Base-by-base conservation (phyloP, 2,888 invertebrate species). In the Spodoptera picta region DNA sequence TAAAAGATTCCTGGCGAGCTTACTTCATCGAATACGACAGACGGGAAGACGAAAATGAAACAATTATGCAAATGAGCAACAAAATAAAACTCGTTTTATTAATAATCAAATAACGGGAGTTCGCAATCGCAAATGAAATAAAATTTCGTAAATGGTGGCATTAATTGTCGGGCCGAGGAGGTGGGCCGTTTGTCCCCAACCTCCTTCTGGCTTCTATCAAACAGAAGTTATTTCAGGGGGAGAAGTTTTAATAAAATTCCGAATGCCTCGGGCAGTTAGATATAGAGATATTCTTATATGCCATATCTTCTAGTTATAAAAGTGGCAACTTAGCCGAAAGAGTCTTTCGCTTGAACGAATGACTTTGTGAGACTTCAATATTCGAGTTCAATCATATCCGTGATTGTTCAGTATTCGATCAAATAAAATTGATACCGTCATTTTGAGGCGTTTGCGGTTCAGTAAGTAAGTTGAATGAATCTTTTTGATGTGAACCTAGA, bases 21-120 rank as follows among this genome's bases (percentile, higher is more conserved):
- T 85, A 87, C 87, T 87, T 89, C 88, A 92, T 90, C 87, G 87
- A 86, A 89, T 90, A 86, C 85, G 80, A 86, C 77, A 77, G 83
- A 77, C 84, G 85, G 86, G 49, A 83, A 91, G 89, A 36, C 88
- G 90, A 91, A 92, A 92, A 92, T 92, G 90, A 92, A 91, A 93
- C 92, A 93, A 91, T 92, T 92, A 92, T 92, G 92, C 89, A 92
- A 93, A 93, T 92, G 82, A 82, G 83, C 87, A 90, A 90, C 92
- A 91, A 93, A 93, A 93, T 93, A 93, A 92, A 92, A 93, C 90
- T 92, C 91, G 90, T 92, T 93, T 91, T 91, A 92, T 91, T 92
- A 92, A 90, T 93, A 92, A 92, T 92, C 91, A 92, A 93, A 94
- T 93, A 89, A 90, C 87, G 88, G 87, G 89, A 92, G 89, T 90